A percentile compares a stretch with the other conserved stretches of the same genome.
phyloP scores from a whole-genome alignment of 2,113 vertebrate genomes.

The Chamaetylas fuelleborni region DNA sequence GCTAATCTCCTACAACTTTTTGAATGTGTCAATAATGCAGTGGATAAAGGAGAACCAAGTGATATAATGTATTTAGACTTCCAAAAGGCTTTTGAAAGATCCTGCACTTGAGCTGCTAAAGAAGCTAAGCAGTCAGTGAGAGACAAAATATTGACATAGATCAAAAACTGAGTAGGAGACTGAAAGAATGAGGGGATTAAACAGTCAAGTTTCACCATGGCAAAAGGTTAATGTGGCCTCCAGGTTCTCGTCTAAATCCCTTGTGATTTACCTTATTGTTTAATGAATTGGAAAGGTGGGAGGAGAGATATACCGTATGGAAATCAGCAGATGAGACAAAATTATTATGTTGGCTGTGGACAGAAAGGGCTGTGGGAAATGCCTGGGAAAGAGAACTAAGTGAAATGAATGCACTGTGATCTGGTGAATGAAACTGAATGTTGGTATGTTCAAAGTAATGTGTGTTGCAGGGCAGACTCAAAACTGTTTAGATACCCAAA shows the following conservation, averaged over 20 bases:
- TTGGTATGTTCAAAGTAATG: not conserved
- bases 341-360: not conserved
- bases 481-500: not conserved
- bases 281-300: slow-evolving; percentile 43
- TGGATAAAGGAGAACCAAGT: slow-evolving; percentile 22
- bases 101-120: not conserved
- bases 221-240: slow-evolving; percentile 41
- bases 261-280: slow-evolving; percentile 30
- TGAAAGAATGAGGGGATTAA: slow-evolving; percentile 50
- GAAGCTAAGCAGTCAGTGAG: slow-evolving; percentile 34
- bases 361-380: not conserved
- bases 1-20: slow-evolving; percentile 8
- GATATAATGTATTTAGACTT: slow-evolving; percentile 30
- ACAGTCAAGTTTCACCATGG: slow-evolving; percentile 10
- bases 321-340: slow-evolving; percentile 20
- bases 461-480: not conserved
- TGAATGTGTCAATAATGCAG: slow-evolving; percentile 17
- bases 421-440: not conserved
- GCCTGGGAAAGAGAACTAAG: not conserved
- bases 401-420: rapidly evolving
- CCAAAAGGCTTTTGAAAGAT: slow-evolving; percentile 47
- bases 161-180: slow-evolving; percentile 44
- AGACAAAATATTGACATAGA: slow-evolving; percentile 55
- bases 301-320: not conserved
- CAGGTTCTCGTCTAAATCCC: slow-evolving; percentile 28